A percentile compares a stretch with the other conserved stretches of the same genome.
Conservation (phyloP, 1,140 invertebrate species). For the Bathynomus jamesi region DNA sequence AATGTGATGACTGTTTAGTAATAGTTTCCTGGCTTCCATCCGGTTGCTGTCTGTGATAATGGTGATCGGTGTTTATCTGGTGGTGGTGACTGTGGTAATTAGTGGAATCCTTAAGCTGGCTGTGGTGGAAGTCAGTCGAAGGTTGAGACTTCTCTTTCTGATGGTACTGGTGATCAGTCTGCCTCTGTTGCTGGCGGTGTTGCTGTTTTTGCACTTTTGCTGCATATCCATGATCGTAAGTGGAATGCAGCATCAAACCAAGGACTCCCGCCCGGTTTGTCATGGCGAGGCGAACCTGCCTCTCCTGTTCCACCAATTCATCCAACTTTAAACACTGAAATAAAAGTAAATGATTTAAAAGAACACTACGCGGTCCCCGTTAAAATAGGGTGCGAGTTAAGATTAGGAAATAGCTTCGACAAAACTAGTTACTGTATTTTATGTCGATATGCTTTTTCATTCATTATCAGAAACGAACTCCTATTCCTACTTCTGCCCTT, state of each 20-base stretch:
- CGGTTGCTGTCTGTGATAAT: not conserved
- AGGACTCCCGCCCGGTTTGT: conserved; percentile 80
- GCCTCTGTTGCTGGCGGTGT: conserved; percentile 24
- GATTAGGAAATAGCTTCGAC: too few relatives aligned
- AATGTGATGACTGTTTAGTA: not conserved
- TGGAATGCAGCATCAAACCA: conserved; percentile 87
- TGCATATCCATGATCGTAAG: conserved; percentile 86
- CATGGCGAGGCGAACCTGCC: conserved; percentile 77
- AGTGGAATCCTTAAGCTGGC: not conserved
- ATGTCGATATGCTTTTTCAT: too few relatives aligned
- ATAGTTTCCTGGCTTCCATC: not conserved
- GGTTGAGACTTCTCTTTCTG: conserved; percentile 2
- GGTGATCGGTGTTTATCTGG: not conserved
- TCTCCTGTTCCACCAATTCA: conserved; percentile 89
- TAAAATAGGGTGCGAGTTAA: too few relatives aligned
- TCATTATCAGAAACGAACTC: too few relatives aligned
- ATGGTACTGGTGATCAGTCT: conserved; percentile 27
- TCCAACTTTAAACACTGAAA: conserved; percentile 85
- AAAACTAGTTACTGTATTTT: too few relatives aligned
- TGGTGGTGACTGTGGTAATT: not conserved
- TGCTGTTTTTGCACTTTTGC: conserved; percentile 42
- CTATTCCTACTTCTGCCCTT: too few relatives aligned
- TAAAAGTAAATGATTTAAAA: conserved; percentile 5
- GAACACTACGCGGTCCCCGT: too few relatives aligned
- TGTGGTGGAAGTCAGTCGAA: not conserved